Evolutionary conservation across 1,140 invertebrate species (phyloP).

Genomic region (Akabosia matsudoensis): DNA sequence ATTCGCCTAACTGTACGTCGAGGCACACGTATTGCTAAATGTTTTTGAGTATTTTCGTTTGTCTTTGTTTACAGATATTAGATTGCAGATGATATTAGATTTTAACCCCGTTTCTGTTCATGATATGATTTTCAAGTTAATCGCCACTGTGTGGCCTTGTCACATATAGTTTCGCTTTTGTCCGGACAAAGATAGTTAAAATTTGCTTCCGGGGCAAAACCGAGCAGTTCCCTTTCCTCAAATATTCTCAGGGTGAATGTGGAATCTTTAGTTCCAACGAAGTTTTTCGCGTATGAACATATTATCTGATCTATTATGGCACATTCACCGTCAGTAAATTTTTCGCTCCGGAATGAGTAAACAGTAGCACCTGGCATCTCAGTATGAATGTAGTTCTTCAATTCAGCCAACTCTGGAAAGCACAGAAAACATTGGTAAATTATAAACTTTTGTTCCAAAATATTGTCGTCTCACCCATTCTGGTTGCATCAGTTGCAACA

Average conservation of each 20-base stretch:
- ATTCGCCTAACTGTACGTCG: no score
- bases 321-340: constrained; percentile 71
- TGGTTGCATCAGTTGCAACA: constrained; percentile 75
- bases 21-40: no score
- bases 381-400: not conserved
- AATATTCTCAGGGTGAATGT: constrained; percentile 95
- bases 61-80: no score
- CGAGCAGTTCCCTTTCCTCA: constrained; percentile 93
- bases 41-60: no score
- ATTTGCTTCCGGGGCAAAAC: constrained; percentile 73
- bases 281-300: constrained; percentile 79
- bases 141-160: constrained; percentile 30
- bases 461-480: constrained; percentile 50
- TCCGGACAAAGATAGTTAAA: constrained; percentile 79
- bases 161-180: constrained; percentile 15
- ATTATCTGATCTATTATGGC: constrained; percentile 97
- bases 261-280: constrained; percentile 88
- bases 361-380: constrained; percentile 9
- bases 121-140: not conserved
- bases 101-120: not conserved
- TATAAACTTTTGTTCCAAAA: constrained; percentile 4
- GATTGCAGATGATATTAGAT: no score
- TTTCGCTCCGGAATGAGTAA: not conserved
- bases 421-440: not conserved
- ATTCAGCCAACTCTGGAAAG: not conserved